Evolutionary conservation across 2,888 invertebrate species (phyloP).

Genomic region (Rhamnusium bicolor): DNA sequence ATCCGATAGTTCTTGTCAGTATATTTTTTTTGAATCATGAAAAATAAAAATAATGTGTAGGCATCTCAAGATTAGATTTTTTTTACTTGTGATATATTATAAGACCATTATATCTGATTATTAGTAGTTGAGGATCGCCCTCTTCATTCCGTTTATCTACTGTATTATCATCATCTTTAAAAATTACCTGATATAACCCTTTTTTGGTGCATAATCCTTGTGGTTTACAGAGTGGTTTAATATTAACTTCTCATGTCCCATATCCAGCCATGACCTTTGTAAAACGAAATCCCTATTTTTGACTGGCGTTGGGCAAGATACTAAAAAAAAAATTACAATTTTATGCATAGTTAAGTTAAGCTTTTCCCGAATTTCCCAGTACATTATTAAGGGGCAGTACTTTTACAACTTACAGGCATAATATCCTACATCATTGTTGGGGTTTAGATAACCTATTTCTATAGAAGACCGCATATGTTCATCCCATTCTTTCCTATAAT

Average conservation of each 20-base stretch:
- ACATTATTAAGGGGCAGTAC: no score
- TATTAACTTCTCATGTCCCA: slow-evolving; percentile 88
- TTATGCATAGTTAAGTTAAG: slow-evolving; percentile 18
- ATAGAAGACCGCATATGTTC: slow-evolving; percentile 89
- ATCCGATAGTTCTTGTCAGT: no score
- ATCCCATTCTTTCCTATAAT: slow-evolving; percentile 92
- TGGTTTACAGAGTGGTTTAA: slow-evolving; percentile 93
- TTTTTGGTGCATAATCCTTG: slow-evolving; percentile 87
- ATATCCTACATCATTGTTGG: slow-evolving; percentile 94
- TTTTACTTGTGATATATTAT: no score
- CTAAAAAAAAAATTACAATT: slow-evolving; percentile 73
- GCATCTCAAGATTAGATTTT: no score
- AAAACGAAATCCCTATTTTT: slow-evolving; percentile 94
- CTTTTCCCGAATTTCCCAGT: no score
- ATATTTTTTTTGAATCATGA: no score
- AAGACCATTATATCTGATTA: no score
- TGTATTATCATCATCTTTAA: no score
- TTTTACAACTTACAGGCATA: slow-evolving; percentile 84
- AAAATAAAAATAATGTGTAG: no score
- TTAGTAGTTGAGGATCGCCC: no score
- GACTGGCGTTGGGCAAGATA: slow-evolving; percentile 89
- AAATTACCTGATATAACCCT: slow-evolving; percentile 82
- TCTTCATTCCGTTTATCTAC: no score
- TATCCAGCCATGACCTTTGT: slow-evolving; percentile 93
- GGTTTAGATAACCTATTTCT: slow-evolving; percentile 92